Conservation (phyloP, 2,888 invertebrate genomes). For the Athalia cordata region DNA sequence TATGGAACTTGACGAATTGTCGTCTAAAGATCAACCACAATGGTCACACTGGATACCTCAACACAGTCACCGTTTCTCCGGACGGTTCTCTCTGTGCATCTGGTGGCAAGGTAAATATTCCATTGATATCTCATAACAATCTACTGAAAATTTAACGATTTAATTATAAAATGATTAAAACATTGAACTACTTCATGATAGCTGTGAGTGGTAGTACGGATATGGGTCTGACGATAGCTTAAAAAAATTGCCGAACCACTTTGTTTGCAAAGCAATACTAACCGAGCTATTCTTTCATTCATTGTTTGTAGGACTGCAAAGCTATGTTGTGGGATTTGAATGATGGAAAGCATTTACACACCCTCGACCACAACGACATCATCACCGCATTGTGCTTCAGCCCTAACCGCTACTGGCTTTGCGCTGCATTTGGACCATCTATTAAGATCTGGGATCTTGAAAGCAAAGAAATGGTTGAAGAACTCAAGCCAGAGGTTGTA, state of each 20-base stretch:
- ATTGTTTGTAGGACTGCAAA: constrained; percentile 87
- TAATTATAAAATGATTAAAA: constrained; percentile 44
- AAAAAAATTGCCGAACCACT: neutral
- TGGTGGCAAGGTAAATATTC: constrained; percentile 87
- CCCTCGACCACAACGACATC: constrained; percentile 97
- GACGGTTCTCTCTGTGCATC: constrained; percentile 99
- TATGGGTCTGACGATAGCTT: constrained; percentile 59
- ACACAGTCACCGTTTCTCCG: constrained; percentile 99
- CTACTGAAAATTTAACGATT: constrained; percentile 41
- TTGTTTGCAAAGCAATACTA: neutral
- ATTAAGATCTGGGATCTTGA: constrained; percentile 99
- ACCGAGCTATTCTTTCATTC: constrained; percentile 17
- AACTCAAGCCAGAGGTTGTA: constrained; percentile 96
- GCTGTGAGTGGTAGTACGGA: constrained; percentile 61
- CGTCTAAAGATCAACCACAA: constrained; percentile 98
- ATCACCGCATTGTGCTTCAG: constrained; percentile 99
- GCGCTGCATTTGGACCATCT: constrained; percentile 98
- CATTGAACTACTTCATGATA: constrained; percentile 50
- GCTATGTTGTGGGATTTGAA: constrained; percentile 99
- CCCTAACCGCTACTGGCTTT: constrained; percentile 99
- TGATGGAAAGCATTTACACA: constrained; percentile 99
- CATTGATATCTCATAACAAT: constrained; percentile 41
- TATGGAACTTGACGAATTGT: constrained; percentile 99
- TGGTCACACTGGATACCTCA: constrained; percentile 97
- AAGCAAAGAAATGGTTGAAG: constrained; percentile 99